Evolutionary conservation across 2,888 invertebrate species (phyloP), one percentile per base, ranked within the genome.

Genomic region (Dysmachus trigonus): DNA sequence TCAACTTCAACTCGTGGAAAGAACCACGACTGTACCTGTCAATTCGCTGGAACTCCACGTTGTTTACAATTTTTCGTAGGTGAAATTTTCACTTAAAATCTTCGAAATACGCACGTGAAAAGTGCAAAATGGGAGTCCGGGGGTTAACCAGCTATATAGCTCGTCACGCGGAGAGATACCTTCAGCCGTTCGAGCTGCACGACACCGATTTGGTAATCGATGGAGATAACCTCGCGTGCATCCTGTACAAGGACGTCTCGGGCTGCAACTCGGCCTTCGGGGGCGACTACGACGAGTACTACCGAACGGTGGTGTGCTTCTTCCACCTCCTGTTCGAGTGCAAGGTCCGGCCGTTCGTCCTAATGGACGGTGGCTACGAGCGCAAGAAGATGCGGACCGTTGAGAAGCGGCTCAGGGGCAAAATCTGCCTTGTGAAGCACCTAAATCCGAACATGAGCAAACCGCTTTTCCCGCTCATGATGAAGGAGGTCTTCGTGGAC

Each of bases 141-240:
- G 98, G 98, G 53, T 93, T 98, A 86, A 97, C 97, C 15, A 96
- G 96, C 0, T 97, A 95, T 89, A 95, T 97, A 87, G 94, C 94
- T 41, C 93, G 93, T 87, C 93, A 95, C 89, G 94, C 95, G 35
- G 93, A 95, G 87, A 91, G 93, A 53, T 96, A 95, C 90, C 92
- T 97, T 74, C 93, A 95, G 89, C 90, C 93, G 8, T 93, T 94
- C 89, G 93, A 94, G 87, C 92, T 97, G 8, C 94, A 95, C 88
- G 94, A 96, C 89, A 94, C 94, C 18, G 93, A 93, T 88, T 90
- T 97, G 18, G 94, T 97, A 2, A 94, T 98, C 73, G 98, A 98
- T 92, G 98, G 97, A 0, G 95, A 95, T 90, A 95, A 95, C 90
- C 90, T 97, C 81, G 94, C 95, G 72, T 95, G 94, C 33, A 95